Conservation (phyloP, 2,797 vertebrate species). For the Poeciliopsis presidionis region DNA sequence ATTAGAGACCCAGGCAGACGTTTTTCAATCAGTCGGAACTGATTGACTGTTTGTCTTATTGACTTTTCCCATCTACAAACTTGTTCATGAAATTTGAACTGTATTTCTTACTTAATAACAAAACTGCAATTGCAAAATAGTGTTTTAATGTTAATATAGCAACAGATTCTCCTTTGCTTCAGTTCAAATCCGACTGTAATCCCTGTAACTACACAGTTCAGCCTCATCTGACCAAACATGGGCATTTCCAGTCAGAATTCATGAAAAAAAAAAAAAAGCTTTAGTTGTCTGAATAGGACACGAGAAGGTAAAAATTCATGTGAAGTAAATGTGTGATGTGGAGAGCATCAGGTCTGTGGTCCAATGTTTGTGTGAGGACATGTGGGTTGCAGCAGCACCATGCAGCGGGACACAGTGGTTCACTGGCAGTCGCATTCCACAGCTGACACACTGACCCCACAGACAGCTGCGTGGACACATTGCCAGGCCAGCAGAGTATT, state of each 20-base stretch:
- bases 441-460: slow-evolving; percentile 63
- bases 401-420: slow-evolving; percentile 63
- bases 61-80: no score
- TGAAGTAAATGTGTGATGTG: slow-evolving; percentile 12
- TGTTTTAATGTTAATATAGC: background rate
- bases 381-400: slow-evolving; percentile 49
- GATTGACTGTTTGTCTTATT: no score
- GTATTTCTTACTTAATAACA: no score
- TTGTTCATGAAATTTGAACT: no score
- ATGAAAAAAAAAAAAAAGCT: slow-evolving; percentile 27
- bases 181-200: background rate
- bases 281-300: slow-evolving; percentile 24
- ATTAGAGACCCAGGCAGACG: background rate
- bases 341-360: slow-evolving; percentile 22
- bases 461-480: slow-evolving; percentile 58
- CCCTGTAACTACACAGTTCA: background rate
- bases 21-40: background rate
- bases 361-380: slow-evolving; percentile 12
- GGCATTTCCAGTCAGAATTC: no score
- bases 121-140: no score
- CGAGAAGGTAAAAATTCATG: slow-evolving; percentile 4
- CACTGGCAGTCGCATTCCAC: slow-evolving; percentile 72
- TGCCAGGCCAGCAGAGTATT: slow-evolving; percentile 1
- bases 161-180: background rate
- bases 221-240: background rate